A percentile compares a stretch with the other conserved stretches of the same genome.
Conservation (phyloP, 2,888 invertebrate species). For the Tineola bisselliella region DNA sequence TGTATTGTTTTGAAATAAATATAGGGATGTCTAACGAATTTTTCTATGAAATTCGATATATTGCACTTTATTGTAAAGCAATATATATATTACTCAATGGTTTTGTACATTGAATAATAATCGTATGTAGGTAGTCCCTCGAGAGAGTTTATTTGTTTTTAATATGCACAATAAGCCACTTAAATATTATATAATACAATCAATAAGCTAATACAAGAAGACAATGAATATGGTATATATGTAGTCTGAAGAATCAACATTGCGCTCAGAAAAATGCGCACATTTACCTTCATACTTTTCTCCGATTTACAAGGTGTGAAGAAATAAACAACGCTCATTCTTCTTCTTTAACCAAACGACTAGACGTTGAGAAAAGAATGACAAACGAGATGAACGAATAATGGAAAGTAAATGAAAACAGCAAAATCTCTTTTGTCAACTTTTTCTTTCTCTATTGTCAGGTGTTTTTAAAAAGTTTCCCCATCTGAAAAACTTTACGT, state of each 20-base stretch:
- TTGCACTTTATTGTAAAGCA: too few species aligned
- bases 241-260: neutral
- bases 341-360: conserved; percentile 46
- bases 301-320: conserved; percentile 18
- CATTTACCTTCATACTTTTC: neutral
- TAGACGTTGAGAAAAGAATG: conserved; percentile 50
- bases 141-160: too few species aligned
- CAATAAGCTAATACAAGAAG: too few species aligned
- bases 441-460: conserved; percentile 42
- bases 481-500: neutral
- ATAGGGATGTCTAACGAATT: too few species aligned
- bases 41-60: too few species aligned
- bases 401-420: conserved; percentile 64
- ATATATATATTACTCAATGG: too few species aligned
- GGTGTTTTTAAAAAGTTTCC: conserved; percentile 11
- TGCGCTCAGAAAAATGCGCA: neutral
- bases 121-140: too few species aligned
- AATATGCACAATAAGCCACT: too few species aligned
- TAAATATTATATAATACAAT: too few species aligned
- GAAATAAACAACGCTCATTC: conserved; percentile 56
- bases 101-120: too few species aligned
- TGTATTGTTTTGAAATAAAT: too few species aligned
- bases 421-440: conserved; percentile 59
- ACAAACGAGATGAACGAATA: conserved; percentile 61
- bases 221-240: too few species aligned